Evolutionary conservation across 2,888 invertebrate species (phyloP).

Genomic region (Cryptocephalus moraei): DNA sequence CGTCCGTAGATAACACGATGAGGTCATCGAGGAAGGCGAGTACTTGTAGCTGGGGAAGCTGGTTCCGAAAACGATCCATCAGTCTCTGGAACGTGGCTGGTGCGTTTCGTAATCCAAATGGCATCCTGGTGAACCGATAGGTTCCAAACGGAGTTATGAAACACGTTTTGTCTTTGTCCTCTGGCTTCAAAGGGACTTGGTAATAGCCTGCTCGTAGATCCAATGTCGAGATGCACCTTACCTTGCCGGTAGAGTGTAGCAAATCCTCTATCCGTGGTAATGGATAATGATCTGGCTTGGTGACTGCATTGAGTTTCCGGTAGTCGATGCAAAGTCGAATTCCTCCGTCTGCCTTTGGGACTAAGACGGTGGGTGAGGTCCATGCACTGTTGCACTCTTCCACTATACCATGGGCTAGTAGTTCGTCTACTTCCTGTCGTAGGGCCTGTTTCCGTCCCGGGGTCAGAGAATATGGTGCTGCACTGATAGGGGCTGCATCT

Average conservation of each 20-base stretch:
- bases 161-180: constrained; percentile 11
- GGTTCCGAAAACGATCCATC: constrained; percentile 12
- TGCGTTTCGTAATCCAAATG: constrained; percentile 15
- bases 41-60: constrained; percentile 7
- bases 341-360: no score
- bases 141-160: constrained; percentile 10
- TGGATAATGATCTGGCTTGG: constrained; percentile 5
- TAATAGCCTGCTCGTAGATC: constrained; percentile 12
- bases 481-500: no score
- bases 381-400: no score
- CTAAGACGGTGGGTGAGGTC: no score
- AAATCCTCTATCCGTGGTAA: constrained; percentile 10
- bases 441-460: no score
- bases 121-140: constrained; percentile 13
- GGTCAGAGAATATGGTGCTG: no score
- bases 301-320: no score
- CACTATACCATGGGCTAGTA: no score
- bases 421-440: no score
- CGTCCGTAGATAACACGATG: constrained; percentile 4
- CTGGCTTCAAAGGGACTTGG: constrained; percentile 6
- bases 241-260: constrained; percentile 5
- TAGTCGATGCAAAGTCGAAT: no score
- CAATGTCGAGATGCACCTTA: constrained; percentile 8
- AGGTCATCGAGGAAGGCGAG: constrained; percentile 14
- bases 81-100: constrained; percentile 15